Conservation (phyloP, 2,113 vertebrate species). For the Phylloscopus whistleri region DNA sequence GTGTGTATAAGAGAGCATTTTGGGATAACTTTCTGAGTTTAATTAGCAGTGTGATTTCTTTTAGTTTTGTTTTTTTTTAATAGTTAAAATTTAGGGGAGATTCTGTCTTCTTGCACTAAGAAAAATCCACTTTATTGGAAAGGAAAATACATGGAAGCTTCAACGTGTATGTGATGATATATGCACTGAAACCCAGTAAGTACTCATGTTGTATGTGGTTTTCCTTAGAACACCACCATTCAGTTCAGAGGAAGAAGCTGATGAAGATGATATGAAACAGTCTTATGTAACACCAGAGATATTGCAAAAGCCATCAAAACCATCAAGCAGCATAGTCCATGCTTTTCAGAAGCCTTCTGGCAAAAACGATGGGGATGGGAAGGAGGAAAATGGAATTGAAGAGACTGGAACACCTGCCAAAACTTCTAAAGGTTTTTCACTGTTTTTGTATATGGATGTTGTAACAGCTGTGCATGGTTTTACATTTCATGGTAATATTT, state of each 20-base stretch:
- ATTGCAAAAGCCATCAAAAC: neutral
- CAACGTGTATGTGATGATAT: rapidly evolving
- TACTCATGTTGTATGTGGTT: neutral
- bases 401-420: slow-evolving; percentile 70
- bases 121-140: neutral
- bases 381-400: slow-evolving; percentile 72
- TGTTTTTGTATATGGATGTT: neutral
- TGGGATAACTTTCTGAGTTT: neutral
- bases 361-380: slow-evolving; percentile 69
- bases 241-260: slow-evolving; percentile 84
- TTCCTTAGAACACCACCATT: slow-evolving; percentile 82
- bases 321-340: neutral
- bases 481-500: neutral
- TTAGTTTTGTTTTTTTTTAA: neutral
- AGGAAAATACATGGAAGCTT: neutral
- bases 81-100: neutral
- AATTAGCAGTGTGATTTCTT: neutral
- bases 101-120: neutral
- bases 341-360: slow-evolving; percentile 29
- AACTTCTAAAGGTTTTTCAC: slow-evolving; percentile 63
- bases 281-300: slow-evolving; percentile 14
- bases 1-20: neutral
- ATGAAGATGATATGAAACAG: slow-evolving; percentile 64
- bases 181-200: neutral
- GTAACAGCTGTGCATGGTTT: neutral